A percentile compares a stretch with the other conserved stretches of the same genome.
These are phyloP conservation scores for Pentalonia nigronervosa DNA, from an alignment of 1,140 invertebrate genomes.

Conservation along the genomic window DNA sequence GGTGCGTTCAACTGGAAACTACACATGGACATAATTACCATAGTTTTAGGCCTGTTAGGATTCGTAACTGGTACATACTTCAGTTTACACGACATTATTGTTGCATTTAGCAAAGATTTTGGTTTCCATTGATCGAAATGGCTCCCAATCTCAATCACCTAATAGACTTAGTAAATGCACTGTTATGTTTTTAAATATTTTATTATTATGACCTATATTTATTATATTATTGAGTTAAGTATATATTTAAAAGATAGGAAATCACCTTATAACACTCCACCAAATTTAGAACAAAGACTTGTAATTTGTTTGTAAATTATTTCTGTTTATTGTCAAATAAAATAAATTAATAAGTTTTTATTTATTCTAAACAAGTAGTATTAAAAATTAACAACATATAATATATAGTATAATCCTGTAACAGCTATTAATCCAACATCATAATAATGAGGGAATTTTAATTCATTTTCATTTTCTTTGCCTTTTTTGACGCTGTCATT, in stretches of 20 bases:
- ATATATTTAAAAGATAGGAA: constrained; percentile 25
- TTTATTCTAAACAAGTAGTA: constrained; percentile 33
- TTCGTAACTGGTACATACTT: constrained; percentile 58
- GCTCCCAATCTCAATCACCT: constrained; percentile 28
- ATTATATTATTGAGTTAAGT: constrained; percentile 35
- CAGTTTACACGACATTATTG: constrained; percentile 56
- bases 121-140: constrained; percentile 42
- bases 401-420: neutral
- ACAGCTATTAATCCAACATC: neutral
- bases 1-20: constrained; percentile 54
- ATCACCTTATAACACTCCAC: neutral
- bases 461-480: constrained; percentile 53
- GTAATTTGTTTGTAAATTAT: constrained; percentile 49
- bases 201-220: constrained; percentile 26
- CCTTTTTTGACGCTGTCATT: constrained; percentile 12
- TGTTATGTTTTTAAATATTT: constrained; percentile 45
- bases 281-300: constrained; percentile 42
- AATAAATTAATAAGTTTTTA: constrained; percentile 45
- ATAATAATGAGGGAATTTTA: neutral
- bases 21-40: constrained; percentile 56
- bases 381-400: neutral
- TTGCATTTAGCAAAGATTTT: constrained; percentile 57
- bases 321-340: constrained; percentile 54
- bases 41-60: constrained; percentile 54
- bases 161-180: constrained; percentile 52